A percentile compares a stretch with the other conserved stretches of the same genome.
phyloP scores from a whole-genome alignment of 2,888 invertebrate species.

The Incurvaria masculella region DNA sequence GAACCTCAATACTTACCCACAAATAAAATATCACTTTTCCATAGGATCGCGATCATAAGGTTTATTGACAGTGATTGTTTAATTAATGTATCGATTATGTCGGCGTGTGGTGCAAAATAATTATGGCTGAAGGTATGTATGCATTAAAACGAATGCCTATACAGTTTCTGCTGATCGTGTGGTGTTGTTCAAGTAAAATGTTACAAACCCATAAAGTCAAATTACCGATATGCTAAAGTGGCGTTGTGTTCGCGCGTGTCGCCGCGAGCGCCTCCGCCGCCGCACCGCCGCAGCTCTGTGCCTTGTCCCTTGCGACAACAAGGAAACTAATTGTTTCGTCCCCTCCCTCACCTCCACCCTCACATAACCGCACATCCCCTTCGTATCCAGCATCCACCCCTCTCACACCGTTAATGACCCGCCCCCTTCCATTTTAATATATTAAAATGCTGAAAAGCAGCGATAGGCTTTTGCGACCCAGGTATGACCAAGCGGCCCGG shows the following conservation, averaged over 20 bases:
- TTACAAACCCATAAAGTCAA: constrained; percentile 56
- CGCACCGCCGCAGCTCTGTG: constrained; percentile 34
- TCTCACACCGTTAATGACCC: too few species aligned
- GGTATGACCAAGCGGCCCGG: too few species aligned
- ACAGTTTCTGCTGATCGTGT: constrained; percentile 7
- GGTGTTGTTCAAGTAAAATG: constrained; percentile 51
- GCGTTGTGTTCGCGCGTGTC: constrained; percentile 42
- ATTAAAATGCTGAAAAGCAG: too few species aligned
- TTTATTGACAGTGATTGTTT: too few species aligned
- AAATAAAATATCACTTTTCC: too few species aligned
- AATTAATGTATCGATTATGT: too few species aligned
- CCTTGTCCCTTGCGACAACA: constrained; percentile 61
- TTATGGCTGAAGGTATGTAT: not conserved
- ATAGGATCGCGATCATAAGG: too few species aligned
- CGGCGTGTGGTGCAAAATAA: constrained; percentile 1
- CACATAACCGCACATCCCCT: constrained; percentile 22
- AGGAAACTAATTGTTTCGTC: constrained; percentile 60
- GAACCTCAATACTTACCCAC: too few species aligned
- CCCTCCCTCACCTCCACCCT: constrained; percentile 45
- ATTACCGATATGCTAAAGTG: constrained; percentile 54
- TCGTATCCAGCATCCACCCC: not conserved
- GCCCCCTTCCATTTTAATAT: too few species aligned
- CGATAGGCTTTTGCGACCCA: too few species aligned
- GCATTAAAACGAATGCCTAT: not conserved
- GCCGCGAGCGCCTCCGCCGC: constrained; percentile 47